A percentile compares a stretch with the other conserved stretches of the same genome.
Conservation (phyloP, 2,113 vertebrate species). For the Halcyon malimbica region DNA sequence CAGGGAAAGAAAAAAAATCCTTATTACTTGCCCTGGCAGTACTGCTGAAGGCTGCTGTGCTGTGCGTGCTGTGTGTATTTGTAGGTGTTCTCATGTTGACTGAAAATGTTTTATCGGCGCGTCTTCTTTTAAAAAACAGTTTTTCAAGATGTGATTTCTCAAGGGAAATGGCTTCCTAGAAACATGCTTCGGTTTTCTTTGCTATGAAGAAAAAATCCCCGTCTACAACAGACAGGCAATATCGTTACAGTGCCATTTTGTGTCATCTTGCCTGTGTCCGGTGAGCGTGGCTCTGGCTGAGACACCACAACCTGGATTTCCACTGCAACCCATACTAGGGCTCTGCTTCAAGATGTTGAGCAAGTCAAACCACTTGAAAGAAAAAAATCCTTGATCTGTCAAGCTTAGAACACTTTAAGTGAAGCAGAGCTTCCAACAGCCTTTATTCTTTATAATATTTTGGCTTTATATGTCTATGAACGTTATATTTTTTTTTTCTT, state of each 20-base stretch:
- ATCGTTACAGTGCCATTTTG: background rate
- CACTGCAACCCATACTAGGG: background rate
- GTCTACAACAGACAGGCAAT: background rate
- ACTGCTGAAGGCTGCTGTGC: background rate
- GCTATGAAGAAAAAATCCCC: background rate
- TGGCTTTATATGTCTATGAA: background rate
- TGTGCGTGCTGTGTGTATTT: background rate
- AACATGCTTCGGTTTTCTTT: background rate
- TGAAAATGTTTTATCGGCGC: background rate
- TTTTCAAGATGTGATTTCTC: background rate
- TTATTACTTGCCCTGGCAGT: background rate
- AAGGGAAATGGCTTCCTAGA: background rate
- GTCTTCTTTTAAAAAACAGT: accelerated
- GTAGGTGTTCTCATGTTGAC: background rate
- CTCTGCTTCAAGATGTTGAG: background rate
- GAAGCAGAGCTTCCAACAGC: background rate
- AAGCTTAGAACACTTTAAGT: background rate
- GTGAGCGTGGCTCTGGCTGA: background rate
- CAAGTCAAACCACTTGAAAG: background rate
- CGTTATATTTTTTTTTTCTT: background rate
- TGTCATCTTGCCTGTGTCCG: background rate
- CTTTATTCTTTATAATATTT: background rate
- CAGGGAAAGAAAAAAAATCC: background rate
- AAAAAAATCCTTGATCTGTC: background rate
- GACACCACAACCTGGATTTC: background rate